A percentile compares a stretch with the other conserved stretches of the same genome.
These are phyloP conservation scores for Noctua janthe DNA, from an alignment of 2,888 invertebrate genomes.

Conservation along the genomic window DNA sequence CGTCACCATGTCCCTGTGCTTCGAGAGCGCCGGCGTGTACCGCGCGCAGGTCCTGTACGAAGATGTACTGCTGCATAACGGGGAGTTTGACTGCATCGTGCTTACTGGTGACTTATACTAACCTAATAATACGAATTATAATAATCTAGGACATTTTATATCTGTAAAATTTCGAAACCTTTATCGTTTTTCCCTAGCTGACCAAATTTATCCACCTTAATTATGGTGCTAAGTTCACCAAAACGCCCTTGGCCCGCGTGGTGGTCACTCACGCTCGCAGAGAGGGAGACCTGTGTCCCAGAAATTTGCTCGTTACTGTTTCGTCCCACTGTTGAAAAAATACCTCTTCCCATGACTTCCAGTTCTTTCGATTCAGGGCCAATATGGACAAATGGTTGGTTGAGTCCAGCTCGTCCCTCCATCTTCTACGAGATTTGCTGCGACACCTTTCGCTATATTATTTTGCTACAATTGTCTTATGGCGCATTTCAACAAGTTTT, in stretches of 20 bases:
- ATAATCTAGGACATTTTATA: background rate
- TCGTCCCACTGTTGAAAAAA: background rate
- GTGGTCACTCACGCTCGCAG: background rate
- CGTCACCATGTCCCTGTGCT: constrained; percentile 94
- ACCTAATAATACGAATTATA: background rate
- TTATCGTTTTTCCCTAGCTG: background rate
- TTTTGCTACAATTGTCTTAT: background rate
- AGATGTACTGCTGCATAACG: constrained; percentile 94
- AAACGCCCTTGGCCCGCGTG: background rate
- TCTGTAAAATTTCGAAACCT: background rate
- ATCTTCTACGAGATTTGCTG: background rate
- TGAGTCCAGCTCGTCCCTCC: background rate
- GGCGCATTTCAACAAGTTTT: background rate
- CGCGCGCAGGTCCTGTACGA: constrained; percentile 95
- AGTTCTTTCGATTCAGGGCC: background rate
- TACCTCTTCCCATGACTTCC: background rate
- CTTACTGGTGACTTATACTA: constrained; percentile 92
- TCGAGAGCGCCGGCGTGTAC: constrained; percentile 95
- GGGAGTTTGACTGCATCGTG: constrained; percentile 97
- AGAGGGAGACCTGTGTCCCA: background rate
- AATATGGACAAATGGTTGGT: background rate
- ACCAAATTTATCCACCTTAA: background rate
- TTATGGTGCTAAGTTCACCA: background rate
- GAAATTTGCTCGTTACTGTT: background rate
- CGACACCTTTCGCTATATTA: background rate